phyloP scores from a whole-genome alignment of 1,140 invertebrate species.

The Chironomus striatipennis region DNA sequence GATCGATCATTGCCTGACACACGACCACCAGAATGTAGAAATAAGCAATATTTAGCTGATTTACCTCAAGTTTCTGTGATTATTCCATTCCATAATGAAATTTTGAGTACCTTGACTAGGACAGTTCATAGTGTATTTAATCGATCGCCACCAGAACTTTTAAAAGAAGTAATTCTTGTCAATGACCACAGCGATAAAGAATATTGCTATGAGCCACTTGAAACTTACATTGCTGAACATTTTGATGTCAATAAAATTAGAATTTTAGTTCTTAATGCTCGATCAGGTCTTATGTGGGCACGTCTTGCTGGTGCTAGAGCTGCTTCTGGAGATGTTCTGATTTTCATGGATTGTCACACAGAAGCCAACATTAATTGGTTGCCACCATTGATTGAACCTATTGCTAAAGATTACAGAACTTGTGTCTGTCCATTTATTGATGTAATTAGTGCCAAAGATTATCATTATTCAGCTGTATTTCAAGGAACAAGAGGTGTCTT shows the following conservation, averaged over 20 bases:
- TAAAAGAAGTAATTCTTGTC: neutral
- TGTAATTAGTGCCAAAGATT: conserved; percentile 56
- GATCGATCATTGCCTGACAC: conserved; percentile 72
- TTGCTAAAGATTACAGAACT: conserved; percentile 66
- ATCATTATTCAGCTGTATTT: conserved; percentile 57
- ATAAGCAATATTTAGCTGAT: conserved; percentile 41
- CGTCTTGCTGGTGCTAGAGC: conserved; percentile 68
- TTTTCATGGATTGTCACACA: conserved; percentile 91
- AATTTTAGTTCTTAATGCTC: conserved; percentile 58
- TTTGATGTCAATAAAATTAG: conserved; percentile 52
- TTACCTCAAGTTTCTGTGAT: conserved; percentile 57
- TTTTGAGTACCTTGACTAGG: conserved; percentile 57
- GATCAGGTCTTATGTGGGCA: conserved; percentile 84
- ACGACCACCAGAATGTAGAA: conserved; percentile 58
- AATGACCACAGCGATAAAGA: conserved; percentile 39
- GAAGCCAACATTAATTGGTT: conserved; percentile 82
- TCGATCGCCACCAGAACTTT: conserved; percentile 52
- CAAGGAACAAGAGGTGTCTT: conserved; percentile 73
- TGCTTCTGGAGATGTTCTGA: conserved; percentile 73
- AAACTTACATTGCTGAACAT: conserved; percentile 61
- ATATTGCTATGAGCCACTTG: conserved; percentile 57
- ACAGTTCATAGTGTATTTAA: conserved; percentile 62
- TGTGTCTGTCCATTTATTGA: conserved; percentile 91
- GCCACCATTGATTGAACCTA: conserved; percentile 66
- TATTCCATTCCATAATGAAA: conserved; percentile 71